These are phyloP conservation scores for Antennarius striatus DNA, from an alignment of 2,113 vertebrate species.

Conservation along the genomic window DNA sequence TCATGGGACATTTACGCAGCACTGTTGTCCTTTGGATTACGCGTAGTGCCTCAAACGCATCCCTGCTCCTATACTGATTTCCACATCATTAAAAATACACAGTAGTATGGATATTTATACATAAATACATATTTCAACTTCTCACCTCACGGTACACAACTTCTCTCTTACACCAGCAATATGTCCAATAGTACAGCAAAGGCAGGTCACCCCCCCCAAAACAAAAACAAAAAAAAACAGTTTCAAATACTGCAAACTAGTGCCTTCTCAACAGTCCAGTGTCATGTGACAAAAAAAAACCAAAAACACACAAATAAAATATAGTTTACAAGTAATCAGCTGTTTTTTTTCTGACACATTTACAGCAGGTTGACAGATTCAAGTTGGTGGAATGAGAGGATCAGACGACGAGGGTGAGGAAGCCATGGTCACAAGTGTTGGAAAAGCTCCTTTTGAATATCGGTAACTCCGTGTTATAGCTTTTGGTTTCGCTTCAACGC, in stretches of 20 bases:
- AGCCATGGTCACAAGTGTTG: slow-evolving; percentile 49
- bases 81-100: slow-evolving; percentile 46
- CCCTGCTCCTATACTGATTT: slow-evolving; percentile 20
- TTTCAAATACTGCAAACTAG: slow-evolving; percentile 45
- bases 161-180: slow-evolving; percentile 33
- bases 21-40: slow-evolving; percentile 28
- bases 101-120: slow-evolving; percentile 44
- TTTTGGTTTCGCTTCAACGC: slow-evolving; percentile 56
- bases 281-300: slow-evolving; percentile 61
- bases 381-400: slow-evolving; percentile 19
- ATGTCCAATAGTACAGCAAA: slow-evolving; percentile 29
- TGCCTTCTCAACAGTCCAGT: slow-evolving; percentile 72
- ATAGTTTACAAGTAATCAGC: slow-evolving; percentile 49
- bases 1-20: slow-evolving; percentile 52
- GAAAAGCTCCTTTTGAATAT: slow-evolving; percentile 44
- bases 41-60: slow-evolving; percentile 28
- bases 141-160: background rate
- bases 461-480: slow-evolving; percentile 35
- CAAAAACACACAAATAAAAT: slow-evolving; percentile 42
- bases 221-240: slow-evolving; percentile 11
- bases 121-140: slow-evolving; percentile 47
- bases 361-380: slow-evolving; percentile 60
- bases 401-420: slow-evolving; percentile 34
- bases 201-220: background rate
- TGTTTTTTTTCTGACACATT: slow-evolving; percentile 55